Percentiles rank a stretch among this genome's conserved stretches.
Conservation (phyloP, 2,113 vertebrate genomes). For the Carettochelys insculpta region DNA sequence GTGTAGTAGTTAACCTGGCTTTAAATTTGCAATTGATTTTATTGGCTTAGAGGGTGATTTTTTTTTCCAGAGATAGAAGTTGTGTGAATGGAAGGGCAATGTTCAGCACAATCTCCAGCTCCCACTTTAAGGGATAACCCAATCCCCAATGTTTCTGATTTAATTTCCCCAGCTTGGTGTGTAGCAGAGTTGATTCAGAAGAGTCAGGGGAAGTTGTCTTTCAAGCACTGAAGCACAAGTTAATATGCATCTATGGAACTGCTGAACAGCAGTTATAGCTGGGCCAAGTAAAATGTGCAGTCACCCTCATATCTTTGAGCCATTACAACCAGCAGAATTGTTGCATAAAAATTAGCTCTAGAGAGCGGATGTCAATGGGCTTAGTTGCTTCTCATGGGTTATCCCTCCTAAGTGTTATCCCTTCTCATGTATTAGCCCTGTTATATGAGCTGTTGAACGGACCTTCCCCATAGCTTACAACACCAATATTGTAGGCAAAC, state of each 20-base stretch:
- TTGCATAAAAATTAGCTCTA: background rate
- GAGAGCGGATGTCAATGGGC: background rate
- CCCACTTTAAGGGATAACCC: background rate
- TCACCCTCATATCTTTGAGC: background rate
- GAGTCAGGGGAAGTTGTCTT: background rate
- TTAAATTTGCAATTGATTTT: too few species aligned
- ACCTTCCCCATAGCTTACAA: background rate
- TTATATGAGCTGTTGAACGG: background rate
- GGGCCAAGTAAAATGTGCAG: background rate
- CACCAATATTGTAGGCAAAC: too few species aligned
- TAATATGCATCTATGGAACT: background rate
- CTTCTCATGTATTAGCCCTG: too few species aligned
- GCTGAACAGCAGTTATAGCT: background rate
- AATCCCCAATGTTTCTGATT: background rate
- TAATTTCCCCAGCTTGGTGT: background rate
- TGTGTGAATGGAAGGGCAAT: too few species aligned
- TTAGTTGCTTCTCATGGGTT: background rate
- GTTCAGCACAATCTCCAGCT: background rate
- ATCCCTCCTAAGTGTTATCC: background rate
- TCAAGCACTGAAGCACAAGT: background rate
- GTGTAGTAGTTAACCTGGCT: too few species aligned
- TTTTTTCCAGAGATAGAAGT: too few species aligned
- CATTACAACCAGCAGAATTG: background rate
- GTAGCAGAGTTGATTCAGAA: background rate
- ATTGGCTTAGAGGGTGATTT: too few species aligned